These are phyloP conservation scores for Zygogramma bicolorata DNA, from an alignment of 2,888 invertebrate genomes.

Conservation along the genomic window DNA sequence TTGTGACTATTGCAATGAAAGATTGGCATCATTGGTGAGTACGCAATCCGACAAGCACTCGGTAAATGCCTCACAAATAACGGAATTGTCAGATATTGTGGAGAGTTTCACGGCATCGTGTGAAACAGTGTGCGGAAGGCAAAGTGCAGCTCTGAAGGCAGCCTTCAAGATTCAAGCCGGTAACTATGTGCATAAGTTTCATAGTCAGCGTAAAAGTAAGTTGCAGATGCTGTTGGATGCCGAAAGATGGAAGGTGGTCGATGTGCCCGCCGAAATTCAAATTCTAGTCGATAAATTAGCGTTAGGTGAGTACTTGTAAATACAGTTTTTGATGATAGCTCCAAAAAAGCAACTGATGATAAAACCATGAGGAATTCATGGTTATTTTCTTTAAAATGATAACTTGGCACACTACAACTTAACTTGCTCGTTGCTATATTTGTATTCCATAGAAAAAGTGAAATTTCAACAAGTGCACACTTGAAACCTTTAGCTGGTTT, in stretches of 20 bases:
- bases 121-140: conserved; percentile 78
- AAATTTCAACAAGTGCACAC: too few species aligned
- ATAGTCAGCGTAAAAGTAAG: conserved; percentile 88
- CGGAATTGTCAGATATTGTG: conserved; percentile 80
- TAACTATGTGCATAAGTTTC: conserved; percentile 92
- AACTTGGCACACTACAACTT: too few species aligned
- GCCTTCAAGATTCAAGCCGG: conserved; percentile 90
- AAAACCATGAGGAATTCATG: too few species aligned
- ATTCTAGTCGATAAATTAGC: conserved; percentile 79
- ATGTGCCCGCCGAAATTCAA: conserved; percentile 92
- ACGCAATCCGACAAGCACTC: conserved; percentile 80
- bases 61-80: conserved; percentile 82
- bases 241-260: conserved; percentile 94
- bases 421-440: too few species aligned
- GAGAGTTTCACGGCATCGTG: conserved; percentile 82
- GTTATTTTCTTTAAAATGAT: too few species aligned
- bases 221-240: conserved; percentile 86
- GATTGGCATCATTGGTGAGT: conserved; percentile 89
- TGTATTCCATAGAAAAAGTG: too few species aligned
- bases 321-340: neutral
- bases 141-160: conserved; percentile 83
- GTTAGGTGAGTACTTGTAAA: conserved; percentile 44
- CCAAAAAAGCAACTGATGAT: too few species aligned
- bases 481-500: too few species aligned
- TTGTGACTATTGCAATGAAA: conserved; percentile 92